Conservation (phyloP, 2,113 vertebrate species). For the Microcebus lehilahytsara region DNA sequence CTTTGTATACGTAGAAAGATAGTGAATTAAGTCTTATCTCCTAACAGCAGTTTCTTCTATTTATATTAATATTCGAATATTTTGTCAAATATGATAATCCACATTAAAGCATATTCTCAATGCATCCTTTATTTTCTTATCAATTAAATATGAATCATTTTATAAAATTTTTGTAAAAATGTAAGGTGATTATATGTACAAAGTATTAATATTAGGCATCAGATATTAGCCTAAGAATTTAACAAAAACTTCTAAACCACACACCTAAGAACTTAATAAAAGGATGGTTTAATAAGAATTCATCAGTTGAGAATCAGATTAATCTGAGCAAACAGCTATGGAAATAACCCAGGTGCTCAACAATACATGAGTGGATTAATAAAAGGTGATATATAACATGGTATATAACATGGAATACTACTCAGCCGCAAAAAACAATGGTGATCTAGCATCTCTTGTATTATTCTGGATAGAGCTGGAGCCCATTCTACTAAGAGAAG, state of each 20-base stretch:
- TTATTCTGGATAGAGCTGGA: too few relatives aligned
- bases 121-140: neutral
- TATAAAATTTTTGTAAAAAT: neutral
- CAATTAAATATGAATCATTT: neutral
- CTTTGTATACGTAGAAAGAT: neutral
- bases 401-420: too few relatives aligned
- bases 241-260: neutral
- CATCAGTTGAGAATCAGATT: neutral
- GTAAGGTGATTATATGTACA: neutral
- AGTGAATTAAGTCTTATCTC: neutral
- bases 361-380: too few relatives aligned
- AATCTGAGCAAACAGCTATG: neutral
- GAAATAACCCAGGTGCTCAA: too few relatives aligned
- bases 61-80: neutral
- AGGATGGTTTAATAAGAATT: neutral
- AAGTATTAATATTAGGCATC: neutral
- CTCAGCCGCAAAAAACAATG: too few relatives aligned
- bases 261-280: neutral
- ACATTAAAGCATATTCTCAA: neutral
- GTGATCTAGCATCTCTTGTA: too few relatives aligned
- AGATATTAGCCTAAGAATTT: neutral
- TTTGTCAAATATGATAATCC: neutral
- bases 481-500: too few relatives aligned
- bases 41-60: neutral
- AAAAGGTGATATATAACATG: too few relatives aligned